Evolutionary conservation across 2,797 vertebrate genomes (phyloP), one percentile per base, ranked within the genome.

Genomic region (Liasis olivaceus): DNA sequence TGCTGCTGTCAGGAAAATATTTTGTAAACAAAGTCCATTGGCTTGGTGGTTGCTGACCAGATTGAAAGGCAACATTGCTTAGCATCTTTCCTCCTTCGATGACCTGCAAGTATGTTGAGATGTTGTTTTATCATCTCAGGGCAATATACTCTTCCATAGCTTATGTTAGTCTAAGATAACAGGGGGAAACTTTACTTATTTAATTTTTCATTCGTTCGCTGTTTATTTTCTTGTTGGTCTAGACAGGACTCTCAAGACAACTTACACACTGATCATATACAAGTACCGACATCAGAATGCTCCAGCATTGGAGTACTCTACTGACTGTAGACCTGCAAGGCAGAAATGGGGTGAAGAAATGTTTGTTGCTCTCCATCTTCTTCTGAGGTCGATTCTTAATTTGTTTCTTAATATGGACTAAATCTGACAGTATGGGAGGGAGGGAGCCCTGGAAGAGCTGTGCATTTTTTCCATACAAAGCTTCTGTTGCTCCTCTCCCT

Each of bases 1-100:
- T 93, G 94, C 62, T 92, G 92, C 96, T 96, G 93, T 94, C 94
- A 95, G 63, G 93, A 94, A 94, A 93, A 42, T 72, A 95, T 96
- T 95, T 88, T 95, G 89, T 96, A 95, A 90, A 95, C 92, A 87
- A 60, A 11, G 85, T 91, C 94, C 94, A 96, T 20, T 93, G 93
- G 17, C 91, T 95, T 94, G 95, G 94, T 94, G 96, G 95, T 93
- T 96, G 95, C 92, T 91, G 90, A 87, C 95, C 88, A 95, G 91
- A 96, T 96, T 95, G 96, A 94, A 81, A 96, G 84, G 47, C 85
- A n/a, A 56, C 72, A 15, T 2, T 51, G 87, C 0, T 1, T 93
- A 54, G 54, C 90, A 60, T 92, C 89, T 60, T 95, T 94, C 42
- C 42, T 92, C 92, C 56, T 93, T 93, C 59, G 77, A 89, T 93